phyloP scores from a whole-genome alignment of 2,888 invertebrate genomes.

The Drosophila algonquin region DNA sequence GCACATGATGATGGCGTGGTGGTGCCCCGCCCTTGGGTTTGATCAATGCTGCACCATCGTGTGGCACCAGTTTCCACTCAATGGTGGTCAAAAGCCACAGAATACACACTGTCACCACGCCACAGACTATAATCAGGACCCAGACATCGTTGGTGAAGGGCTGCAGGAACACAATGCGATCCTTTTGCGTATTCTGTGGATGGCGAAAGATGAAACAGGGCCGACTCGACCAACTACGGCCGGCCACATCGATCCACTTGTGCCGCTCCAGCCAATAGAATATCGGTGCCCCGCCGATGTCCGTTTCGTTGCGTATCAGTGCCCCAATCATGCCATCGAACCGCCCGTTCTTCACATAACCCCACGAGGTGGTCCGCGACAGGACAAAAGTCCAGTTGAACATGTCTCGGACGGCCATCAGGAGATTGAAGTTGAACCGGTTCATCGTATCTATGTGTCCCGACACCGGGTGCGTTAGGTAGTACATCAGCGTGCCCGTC shows the following conservation, averaged over 20 bases:
- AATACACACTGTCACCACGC: slow-evolving; percentile 77
- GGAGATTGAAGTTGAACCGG: slow-evolving; percentile 87
- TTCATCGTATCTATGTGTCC: slow-evolving; percentile 87
- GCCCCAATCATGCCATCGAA: slow-evolving; percentile 88
- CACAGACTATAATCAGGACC: slow-evolving; percentile 84
- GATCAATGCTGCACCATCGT: slow-evolving; percentile 56
- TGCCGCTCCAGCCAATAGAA: slow-evolving; percentile 87
- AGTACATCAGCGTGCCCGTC: slow-evolving; percentile 84
- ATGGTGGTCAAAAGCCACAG: slow-evolving; percentile 72
- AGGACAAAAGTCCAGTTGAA: slow-evolving; percentile 86
- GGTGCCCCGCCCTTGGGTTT: slow-evolving; percentile 66
- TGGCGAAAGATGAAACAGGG: slow-evolving; percentile 88
- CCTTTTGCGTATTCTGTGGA: slow-evolving; percentile 86
- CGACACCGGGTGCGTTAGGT: slow-evolving; percentile 85
- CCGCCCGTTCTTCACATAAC: slow-evolving; percentile 86
- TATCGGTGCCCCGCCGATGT: slow-evolving; percentile 88
- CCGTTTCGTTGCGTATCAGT: slow-evolving; percentile 86
- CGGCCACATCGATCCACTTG: slow-evolving; percentile 84
- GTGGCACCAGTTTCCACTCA: slow-evolving; percentile 65
- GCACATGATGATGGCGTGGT: slow-evolving; percentile 10
- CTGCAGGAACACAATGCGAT: slow-evolving; percentile 87
- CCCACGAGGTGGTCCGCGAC: slow-evolving; percentile 86
- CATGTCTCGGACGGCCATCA: slow-evolving; percentile 86
- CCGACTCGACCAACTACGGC: slow-evolving; percentile 83
- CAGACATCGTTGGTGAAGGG: slow-evolving; percentile 87